Base-by-base conservation (phyloP, 1,140 invertebrate species). In the Brachionus rubens region DNA sequence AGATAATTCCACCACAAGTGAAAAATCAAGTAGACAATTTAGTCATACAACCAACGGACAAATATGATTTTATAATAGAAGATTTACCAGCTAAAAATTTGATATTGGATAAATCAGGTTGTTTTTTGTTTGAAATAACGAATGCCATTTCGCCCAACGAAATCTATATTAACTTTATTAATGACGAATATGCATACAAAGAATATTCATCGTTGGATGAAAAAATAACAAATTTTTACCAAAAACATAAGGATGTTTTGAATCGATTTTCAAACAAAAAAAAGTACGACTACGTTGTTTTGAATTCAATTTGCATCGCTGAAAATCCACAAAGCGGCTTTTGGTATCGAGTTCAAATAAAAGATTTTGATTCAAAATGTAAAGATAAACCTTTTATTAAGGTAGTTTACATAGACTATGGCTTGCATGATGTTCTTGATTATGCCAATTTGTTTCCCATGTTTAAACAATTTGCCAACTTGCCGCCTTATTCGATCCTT, bases 351-450 rank as follows among this genome's bases (percentile, higher is more conserved):
- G 59, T 36, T 1, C 24, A 24, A 65, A 43, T 65, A 24, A 43
- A 21, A 19, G 30, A 65, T 21, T 24, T 65, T 19, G 24, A 65
- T 12, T 9, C 33, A 36, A 65, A 46, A 24, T 43, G 21, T 7
- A 19, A 24, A 36, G 43, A 7, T n/a, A n/a, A n/a, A n/a, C n/a
- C n/a, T n/a, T n/a, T n/a, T n/a, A 40, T 62, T 43, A 41, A 41
- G 43, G 7, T 65, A 1, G 24, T 65, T 24, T 65, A 65, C 19
- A 43, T 65, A 43, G 59, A 65, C 21, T 65, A 65, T 65, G 59
- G 59, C 3, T 24, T 41, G 12, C 26, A 24, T 46, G 59, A 65
- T 21, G 21, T 24, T 14, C 26, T 65, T 12, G 30, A 26, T 9
- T 24, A 24, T 65, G 19, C 36, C 3, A 65, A 65, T 19, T 21